Evolutionary conservation across 2,797 vertebrate genomes (phyloP).

Genomic region (Amazona finschi): DNA sequence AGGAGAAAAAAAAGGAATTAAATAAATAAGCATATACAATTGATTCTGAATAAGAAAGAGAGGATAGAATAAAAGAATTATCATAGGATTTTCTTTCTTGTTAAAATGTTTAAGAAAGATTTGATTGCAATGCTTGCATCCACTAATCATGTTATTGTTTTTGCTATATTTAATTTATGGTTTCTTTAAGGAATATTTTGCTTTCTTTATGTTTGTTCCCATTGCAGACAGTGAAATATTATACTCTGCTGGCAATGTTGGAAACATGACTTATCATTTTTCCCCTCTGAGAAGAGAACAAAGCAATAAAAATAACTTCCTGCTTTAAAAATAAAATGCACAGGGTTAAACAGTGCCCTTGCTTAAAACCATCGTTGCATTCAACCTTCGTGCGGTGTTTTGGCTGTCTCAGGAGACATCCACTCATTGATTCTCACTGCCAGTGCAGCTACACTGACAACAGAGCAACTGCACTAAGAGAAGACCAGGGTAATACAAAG

Average conservation of each 20-base stretch:
- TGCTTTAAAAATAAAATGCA: not conserved
- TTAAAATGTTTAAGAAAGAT: not conserved
- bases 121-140: not conserved
- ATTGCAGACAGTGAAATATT: not conserved
- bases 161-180: not conserved
- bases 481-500: not conserved
- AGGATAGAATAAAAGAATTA: not conserved
- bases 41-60: not conserved
- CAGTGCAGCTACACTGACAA: not conserved
- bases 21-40: not conserved
- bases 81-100: not conserved
- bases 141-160: not conserved
- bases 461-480: not conserved
- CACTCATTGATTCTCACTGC: not conserved
- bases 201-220: not conserved
- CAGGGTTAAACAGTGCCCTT: not conserved
- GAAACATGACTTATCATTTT: not conserved
- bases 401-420: rapidly evolving
- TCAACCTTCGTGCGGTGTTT: not conserved
- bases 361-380: not conserved
- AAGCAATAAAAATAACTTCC: not conserved
- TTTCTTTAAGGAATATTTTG: not conserved
- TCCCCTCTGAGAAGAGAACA: not conserved
- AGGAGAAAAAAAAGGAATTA: not conserved
- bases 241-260: not conserved